A percentile compares a stretch with the other conserved stretches of the same genome.
These are phyloP conservation scores for Minunthozetes semirufus DNA, from an alignment of 2,888 invertebrate genomes.

Conservation along the genomic window DNA sequence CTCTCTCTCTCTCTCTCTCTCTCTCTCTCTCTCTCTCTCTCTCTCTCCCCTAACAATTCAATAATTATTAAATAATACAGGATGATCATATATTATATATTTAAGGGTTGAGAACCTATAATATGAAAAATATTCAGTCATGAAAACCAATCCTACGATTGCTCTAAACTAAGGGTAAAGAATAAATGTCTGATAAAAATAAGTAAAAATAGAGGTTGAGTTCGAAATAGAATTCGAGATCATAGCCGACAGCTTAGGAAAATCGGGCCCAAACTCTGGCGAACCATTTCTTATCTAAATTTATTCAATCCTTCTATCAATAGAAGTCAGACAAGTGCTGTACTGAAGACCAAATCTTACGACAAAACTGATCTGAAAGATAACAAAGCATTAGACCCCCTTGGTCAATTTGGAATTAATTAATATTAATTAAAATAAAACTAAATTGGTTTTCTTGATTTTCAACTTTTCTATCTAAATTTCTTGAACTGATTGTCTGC, in stretches of 20 bases:
- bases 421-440: not conserved
- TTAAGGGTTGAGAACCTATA: conserved; percentile 8
- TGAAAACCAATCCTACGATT: conserved; percentile 7
- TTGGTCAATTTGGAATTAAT: not conserved
- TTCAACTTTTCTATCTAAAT: not conserved
- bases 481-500: not conserved
- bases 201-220: not conserved
- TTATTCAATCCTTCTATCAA: not conserved
- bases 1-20: not conserved
- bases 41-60: not conserved
- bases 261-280: not conserved
- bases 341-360: not conserved
- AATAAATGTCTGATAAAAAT: not conserved
- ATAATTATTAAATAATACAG: not conserved
- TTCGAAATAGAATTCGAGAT: conserved; percentile 9
- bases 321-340: not conserved
- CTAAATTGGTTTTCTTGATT: no score
- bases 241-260: not conserved
- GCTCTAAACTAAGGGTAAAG: not conserved
- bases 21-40: not conserved
- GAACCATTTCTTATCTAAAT: not conserved
- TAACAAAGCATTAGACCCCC: not conserved
- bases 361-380: not conserved
- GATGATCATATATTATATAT: not conserved
- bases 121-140: conserved; percentile 16